phyloP scores from a whole-genome alignment of 2,888 invertebrate genomes.

The Camponotus fellah region DNA sequence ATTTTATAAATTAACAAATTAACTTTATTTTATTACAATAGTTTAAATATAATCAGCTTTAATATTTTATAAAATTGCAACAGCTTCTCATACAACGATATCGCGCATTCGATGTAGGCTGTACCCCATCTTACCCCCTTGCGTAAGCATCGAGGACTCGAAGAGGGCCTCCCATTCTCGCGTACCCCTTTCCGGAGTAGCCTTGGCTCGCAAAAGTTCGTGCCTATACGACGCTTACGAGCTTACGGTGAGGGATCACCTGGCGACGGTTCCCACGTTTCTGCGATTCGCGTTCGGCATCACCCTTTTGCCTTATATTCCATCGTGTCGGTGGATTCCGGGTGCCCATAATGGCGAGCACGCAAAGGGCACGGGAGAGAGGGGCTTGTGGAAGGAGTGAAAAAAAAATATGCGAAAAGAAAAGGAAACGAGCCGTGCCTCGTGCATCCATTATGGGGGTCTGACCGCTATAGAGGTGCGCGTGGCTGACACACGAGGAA shows the following conservation, averaged over 20 bases:
- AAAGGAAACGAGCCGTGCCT: slow-evolving; percentile 80
- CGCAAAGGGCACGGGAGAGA: slow-evolving; percentile 44
- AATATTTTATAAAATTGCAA: not conserved
- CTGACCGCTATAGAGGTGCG: slow-evolving; percentile 82
- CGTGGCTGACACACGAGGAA: slow-evolving; percentile 85
- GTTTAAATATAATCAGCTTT: not conserved
- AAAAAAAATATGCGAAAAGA: slow-evolving; percentile 63
- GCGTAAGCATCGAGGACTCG: slow-evolving; percentile 24
- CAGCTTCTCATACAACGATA: not conserved
- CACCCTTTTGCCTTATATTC: slow-evolving; percentile 77
- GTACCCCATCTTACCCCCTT: slow-evolving; percentile 41
- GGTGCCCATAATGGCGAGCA: slow-evolving; percentile 71
- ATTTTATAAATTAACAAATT: not conserved
- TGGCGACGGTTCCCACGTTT: slow-evolving; percentile 86
- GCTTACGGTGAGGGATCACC: slow-evolving; percentile 80
- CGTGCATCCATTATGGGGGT: slow-evolving; percentile 84
- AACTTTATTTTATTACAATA: not conserved
- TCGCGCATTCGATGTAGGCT: not conserved
- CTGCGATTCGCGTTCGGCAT: slow-evolving; percentile 83
- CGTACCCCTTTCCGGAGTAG: slow-evolving; percentile 67
- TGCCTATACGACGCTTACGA: slow-evolving; percentile 61
- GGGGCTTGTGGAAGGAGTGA: slow-evolving; percentile 22
- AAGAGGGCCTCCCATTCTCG: slow-evolving; percentile 67
- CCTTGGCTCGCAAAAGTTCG: slow-evolving; percentile 71
- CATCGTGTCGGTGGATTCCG: slow-evolving; percentile 72